Percentiles rank a stretch among this genome's conserved stretches.
Evolutionary conservation across 2,888 invertebrate genomes (phyloP).

Genomic region (Sympetrum striolatum): DNA sequence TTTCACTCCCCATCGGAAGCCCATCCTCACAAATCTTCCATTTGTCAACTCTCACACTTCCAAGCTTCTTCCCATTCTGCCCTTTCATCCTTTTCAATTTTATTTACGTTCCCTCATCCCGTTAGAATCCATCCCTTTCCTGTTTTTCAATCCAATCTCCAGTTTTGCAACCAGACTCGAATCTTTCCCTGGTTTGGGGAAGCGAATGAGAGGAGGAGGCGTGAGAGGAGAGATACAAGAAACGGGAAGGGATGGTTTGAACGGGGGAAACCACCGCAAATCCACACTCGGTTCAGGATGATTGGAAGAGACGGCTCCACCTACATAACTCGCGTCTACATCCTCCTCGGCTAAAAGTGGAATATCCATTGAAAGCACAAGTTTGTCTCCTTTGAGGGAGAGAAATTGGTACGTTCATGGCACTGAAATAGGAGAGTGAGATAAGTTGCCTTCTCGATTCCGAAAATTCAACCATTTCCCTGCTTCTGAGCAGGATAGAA

Average conservation of each 20-base stretch:
- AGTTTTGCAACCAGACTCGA: neutral
- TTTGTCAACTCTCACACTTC: neutral
- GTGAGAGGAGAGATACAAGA: neutral
- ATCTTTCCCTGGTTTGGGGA: neutral
- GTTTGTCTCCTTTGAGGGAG: neutral
- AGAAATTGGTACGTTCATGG: neutral
- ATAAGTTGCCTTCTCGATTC: neutral
- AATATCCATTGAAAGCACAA: neutral
- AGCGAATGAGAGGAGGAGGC: neutral
- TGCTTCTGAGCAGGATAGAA: no score
- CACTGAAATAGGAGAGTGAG: neutral
- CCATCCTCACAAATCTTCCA: neutral
- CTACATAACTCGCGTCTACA: neutral
- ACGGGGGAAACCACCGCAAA: neutral
- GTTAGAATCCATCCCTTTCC: neutral
- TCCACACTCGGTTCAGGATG: neutral
- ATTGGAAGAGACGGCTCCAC: neutral
- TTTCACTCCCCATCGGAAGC: neutral
- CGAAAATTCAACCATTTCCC: no score
- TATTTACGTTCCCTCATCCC: neutral
- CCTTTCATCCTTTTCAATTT: neutral
- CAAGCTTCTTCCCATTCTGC: no score
- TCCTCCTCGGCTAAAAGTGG: neutral
- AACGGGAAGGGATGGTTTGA: neutral
- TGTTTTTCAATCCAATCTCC: neutral